Conservation (phyloP, 2,113 vertebrate species). For the Fregata magnificens region DNA sequence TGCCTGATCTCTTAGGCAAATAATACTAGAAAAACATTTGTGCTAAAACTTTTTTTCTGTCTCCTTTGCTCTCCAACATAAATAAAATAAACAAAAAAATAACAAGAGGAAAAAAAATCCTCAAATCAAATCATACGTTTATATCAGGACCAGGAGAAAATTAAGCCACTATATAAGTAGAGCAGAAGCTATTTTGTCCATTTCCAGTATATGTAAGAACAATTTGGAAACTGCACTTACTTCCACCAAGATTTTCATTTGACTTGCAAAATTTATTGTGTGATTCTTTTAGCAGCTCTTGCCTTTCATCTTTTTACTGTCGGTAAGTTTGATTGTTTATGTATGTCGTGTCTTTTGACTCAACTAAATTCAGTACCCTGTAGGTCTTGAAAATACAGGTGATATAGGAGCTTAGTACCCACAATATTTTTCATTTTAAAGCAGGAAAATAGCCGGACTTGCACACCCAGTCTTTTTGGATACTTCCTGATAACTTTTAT, state of each 20-base stretch:
- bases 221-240: background rate
- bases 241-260: background rate
- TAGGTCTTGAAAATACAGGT: background rate
- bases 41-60: background rate
- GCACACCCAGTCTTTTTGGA: background rate
- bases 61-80: background rate
- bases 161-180: background rate
- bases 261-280: background rate
- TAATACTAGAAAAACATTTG: background rate
- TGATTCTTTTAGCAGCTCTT: background rate
- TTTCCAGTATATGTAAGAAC: background rate
- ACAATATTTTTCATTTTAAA: background rate
- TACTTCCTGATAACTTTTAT: background rate
- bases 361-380: background rate
- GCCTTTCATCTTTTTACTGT: background rate
- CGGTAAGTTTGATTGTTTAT: background rate
- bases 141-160: background rate
- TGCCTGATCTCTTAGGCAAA: background rate
- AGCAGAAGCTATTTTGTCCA: background rate
- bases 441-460: background rate
- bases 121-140: background rate
- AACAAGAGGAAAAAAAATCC: background rate
- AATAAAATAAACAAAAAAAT: background rate
- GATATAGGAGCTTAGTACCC: background rate
- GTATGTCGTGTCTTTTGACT: background rate